Evolutionary conservation across 2,888 invertebrate species (phyloP).

Genomic region (Molorchus minor): DNA sequence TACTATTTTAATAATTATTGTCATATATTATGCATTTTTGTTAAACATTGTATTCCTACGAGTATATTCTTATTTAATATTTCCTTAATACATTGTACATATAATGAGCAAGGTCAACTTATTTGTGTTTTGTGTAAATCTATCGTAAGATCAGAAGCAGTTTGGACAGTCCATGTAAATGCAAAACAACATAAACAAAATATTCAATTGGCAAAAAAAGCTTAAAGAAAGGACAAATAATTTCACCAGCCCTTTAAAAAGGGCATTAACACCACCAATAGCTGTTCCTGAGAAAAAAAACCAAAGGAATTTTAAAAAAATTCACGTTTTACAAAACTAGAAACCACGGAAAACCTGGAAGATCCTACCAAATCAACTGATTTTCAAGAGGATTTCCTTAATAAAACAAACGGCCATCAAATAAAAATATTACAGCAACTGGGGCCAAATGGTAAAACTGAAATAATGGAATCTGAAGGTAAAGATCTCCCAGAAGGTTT

Average conservation of each 20-base stretch:
- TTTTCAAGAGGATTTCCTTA: slow-evolving; percentile 65
- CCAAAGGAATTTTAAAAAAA: slow-evolving; percentile 77
- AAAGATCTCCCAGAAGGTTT: slow-evolving; percentile 81
- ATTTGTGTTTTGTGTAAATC: slow-evolving; percentile 86
- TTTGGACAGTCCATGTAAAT: slow-evolving; percentile 91
- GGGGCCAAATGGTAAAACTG: slow-evolving; percentile 31
- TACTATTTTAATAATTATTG: no score
- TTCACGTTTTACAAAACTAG: no score
- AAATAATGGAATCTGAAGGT: slow-evolving; percentile 45
- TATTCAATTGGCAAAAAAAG: slow-evolving; percentile 72
- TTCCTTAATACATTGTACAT: slow-evolving; percentile 67
- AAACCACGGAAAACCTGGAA: no score
- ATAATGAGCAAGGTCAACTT: slow-evolving; percentile 86
- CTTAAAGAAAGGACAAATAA: slow-evolving; percentile 70
- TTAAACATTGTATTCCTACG: no score
- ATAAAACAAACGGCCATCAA: slow-evolving; percentile 55
- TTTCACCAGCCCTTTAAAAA: slow-evolving; percentile 66
- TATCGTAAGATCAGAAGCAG: slow-evolving; percentile 78
- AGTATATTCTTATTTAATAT: no score
- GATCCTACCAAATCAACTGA: slow-evolving; percentile 27
- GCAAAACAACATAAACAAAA: slow-evolving; percentile 86
- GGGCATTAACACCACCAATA: slow-evolving; percentile 61
- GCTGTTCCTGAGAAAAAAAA: slow-evolving; percentile 67
- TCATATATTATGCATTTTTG: no score
- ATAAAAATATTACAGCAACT: slow-evolving; percentile 2